Evolutionary conservation across 1,140 invertebrate genomes (phyloP).

Genomic region (Drosophila arawakana): DNA sequence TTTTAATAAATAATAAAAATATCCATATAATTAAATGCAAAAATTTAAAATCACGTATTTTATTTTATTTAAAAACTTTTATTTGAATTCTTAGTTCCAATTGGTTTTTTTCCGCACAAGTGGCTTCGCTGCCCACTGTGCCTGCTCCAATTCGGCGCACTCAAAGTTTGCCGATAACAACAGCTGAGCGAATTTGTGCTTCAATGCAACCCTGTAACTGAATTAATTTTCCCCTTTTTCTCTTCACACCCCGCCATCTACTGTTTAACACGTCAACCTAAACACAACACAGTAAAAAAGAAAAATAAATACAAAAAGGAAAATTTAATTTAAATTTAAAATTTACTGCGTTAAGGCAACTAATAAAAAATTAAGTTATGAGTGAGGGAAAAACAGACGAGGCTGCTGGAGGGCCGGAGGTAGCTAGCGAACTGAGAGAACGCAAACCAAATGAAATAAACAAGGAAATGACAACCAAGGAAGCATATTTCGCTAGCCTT

Average conservation of each 20-base stretch:
- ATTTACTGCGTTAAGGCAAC: not conserved
- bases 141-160: not conserved
- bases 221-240: slow-evolving; percentile 5
- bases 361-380: slow-evolving; percentile 22
- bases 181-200: not conserved
- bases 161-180: not conserved
- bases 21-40: slow-evolving; percentile 26
- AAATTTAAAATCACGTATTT: not conserved
- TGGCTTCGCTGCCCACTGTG: too few species aligned
- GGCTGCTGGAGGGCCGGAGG: not conserved
- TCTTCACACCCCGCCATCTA: slow-evolving; percentile 28
- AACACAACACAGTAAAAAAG: slow-evolving; percentile 45
- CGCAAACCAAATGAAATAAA: slow-evolving; percentile 34
- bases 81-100: not conserved
- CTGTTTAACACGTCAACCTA: slow-evolving; percentile 66
- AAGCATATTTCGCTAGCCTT: slow-evolving; percentile 86
- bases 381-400: slow-evolving; percentile 34
- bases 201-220: slow-evolving; percentile 40
- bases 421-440: slow-evolving; percentile 12
- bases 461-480: slow-evolving; percentile 78
- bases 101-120: too few species aligned
- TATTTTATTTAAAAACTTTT: not conserved
- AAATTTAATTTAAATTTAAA: slow-evolving; percentile 17
- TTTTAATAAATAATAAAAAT: slow-evolving; percentile 52
- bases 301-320: slow-evolving; percentile 18